These are phyloP conservation scores for Octopus sinensis DNA, from an alignment of 1,140 invertebrate species.

Conservation along the genomic window DNA sequence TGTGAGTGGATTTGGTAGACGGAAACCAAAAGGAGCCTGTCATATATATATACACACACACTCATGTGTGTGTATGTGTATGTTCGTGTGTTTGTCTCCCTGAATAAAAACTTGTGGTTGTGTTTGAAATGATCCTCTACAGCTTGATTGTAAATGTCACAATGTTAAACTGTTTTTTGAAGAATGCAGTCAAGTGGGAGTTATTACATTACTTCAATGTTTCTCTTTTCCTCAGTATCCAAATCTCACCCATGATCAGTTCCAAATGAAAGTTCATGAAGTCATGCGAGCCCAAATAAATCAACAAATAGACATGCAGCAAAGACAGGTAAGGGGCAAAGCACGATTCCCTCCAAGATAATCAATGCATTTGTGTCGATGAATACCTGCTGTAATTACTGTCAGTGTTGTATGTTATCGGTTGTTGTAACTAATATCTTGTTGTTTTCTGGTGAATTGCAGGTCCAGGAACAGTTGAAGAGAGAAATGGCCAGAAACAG, in stretches of 20 bases:
- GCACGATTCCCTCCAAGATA: neutral
- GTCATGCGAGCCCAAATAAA: constrained; percentile 12
- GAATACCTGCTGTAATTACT: neutral
- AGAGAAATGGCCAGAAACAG: constrained; percentile 11
- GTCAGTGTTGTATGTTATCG: neutral
- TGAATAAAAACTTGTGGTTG: neutral
- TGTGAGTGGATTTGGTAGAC: too few species aligned
- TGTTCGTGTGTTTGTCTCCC: too few species aligned
- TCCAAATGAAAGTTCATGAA: constrained; percentile 7
- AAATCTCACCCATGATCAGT: constrained; percentile 4
- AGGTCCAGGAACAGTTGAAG: constrained; percentile 12
- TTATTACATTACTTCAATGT: neutral
- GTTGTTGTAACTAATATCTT: neutral
- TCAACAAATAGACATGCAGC: constrained; percentile 11
- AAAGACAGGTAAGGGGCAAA: constrained; percentile 3
- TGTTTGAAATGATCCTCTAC: neutral
- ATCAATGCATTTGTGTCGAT: neutral
- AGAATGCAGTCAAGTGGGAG: neutral
- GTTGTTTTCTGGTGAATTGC: neutral
- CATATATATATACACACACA: too few species aligned
- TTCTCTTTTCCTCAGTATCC: neutral
- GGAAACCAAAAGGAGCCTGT: too few species aligned
- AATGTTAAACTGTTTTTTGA: neutral
- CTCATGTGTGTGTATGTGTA: too few species aligned
- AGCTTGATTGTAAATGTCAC: neutral